Conservation (phyloP, 2,113 vertebrate genomes). For the Nettapus auritus region DNA sequence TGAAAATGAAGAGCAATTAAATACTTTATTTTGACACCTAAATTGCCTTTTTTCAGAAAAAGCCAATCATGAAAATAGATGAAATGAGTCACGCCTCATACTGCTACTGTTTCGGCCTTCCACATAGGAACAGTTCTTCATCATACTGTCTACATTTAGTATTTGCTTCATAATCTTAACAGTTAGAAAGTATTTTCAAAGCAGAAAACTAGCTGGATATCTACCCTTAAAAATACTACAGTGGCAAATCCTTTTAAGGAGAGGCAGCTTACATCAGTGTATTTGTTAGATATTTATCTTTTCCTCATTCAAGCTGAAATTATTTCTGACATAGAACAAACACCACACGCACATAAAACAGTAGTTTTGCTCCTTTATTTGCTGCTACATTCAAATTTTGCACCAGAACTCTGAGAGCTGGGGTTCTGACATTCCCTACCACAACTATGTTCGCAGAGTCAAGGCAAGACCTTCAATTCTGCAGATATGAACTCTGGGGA, state of each 20-base stretch:
- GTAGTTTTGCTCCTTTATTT: background rate
- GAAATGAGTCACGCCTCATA: slow-evolving; percentile 11
- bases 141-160: background rate
- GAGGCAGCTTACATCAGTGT: background rate
- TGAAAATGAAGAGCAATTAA: background rate
- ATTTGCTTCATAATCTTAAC: background rate
- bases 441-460: background rate
- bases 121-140: rapidly evolving
- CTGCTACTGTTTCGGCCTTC: slow-evolving; percentile 16
- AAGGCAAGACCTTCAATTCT: background rate
- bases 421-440: background rate
- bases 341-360: rapidly evolving
- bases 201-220: background rate
- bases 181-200: background rate
- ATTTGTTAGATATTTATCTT: background rate
- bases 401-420: background rate
- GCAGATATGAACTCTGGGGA: background rate
- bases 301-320: background rate
- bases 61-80: slow-evolving; percentile 29
- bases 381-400: background rate
- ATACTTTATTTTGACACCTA: slow-evolving; percentile 46
- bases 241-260: background rate
- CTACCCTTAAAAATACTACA: background rate
- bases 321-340: background rate
- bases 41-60: slow-evolving; percentile 36